A percentile compares a stretch with the other conserved stretches of the same genome.
These are phyloP conservation scores for Tinamus guttatus DNA, from an alignment of 2,113 vertebrate species.

Conservation along the genomic window DNA sequence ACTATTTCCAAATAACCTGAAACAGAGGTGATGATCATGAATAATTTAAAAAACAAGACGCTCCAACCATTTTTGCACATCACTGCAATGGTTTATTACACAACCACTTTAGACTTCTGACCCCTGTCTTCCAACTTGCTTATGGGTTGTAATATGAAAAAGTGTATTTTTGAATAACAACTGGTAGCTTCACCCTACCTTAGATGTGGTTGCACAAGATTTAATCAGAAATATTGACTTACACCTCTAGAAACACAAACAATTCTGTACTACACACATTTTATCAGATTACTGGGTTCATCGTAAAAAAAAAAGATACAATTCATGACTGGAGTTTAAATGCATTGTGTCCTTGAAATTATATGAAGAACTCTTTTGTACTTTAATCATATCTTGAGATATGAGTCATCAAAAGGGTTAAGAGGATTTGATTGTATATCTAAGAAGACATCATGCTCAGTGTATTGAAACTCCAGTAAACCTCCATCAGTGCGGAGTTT, in stretches of 20 bases:
- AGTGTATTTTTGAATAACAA: constrained; percentile 34
- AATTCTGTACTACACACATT: constrained; percentile 83
- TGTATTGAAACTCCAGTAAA: constrained; percentile 94
- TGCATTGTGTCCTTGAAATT: constrained; percentile 90
- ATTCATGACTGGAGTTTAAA: constrained; percentile 87
- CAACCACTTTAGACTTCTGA: constrained; percentile 22
- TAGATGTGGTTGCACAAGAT: constrained; percentile 54
- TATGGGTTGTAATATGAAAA: constrained; percentile 16
- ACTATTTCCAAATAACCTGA: constrained; percentile 98
- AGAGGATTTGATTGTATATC: constrained; percentile 99
- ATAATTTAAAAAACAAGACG: constrained; percentile 39
- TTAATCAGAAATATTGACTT: constrained; percentile 84
- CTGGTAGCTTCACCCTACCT: constrained; percentile 70
- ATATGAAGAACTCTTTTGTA: constrained; percentile 92
- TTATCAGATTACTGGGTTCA: constrained; percentile 85
- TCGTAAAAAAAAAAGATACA: constrained; percentile 81
- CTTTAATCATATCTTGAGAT: constrained; percentile 98
- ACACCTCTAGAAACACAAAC: constrained; percentile 81
- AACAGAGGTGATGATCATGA: constrained; percentile 71
- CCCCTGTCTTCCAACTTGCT: constrained; percentile 18
- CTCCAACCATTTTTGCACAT: constrained; percentile 43
- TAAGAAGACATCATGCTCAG: constrained; percentile 95
- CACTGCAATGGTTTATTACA: constrained; percentile 42
- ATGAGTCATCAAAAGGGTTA: constrained; percentile 97
- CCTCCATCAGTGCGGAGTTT: constrained; percentile 95